phyloP scores from a whole-genome alignment of 64 coral and sea anemone species.

The Montipora sp. region DNA sequence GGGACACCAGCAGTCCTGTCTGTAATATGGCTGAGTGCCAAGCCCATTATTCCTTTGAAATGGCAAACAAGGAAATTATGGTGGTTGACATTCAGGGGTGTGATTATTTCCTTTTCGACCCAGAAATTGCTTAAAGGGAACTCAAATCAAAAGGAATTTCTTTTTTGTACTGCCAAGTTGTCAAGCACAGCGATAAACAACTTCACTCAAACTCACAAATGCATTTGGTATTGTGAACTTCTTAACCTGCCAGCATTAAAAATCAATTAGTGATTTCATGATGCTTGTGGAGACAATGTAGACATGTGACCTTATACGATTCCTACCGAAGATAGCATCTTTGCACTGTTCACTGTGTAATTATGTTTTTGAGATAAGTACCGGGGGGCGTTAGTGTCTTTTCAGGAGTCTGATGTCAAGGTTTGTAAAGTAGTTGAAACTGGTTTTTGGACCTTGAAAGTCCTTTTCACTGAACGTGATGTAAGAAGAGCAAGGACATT shows the following conservation, averaged over 20 bases:
- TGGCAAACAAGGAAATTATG: conserved; percentile 34
- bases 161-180: conserved; percentile 53
- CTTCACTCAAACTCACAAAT: conserved; percentile 32
- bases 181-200: conserved; percentile 30
- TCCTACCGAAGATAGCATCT: not conserved
- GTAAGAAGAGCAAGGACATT: not conserved
- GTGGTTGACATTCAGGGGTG: conserved; percentile 61
- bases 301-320: not conserved
- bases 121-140: conserved; percentile 51
- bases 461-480: not conserved
- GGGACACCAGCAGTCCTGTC: conserved; percentile 18
- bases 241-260: not conserved
- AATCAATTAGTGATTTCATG: not conserved
- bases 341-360: not conserved
- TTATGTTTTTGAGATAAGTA: not conserved
- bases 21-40: conserved; percentile 58
- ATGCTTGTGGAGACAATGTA: not conserved
- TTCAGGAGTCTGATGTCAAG: not conserved
- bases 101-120: conserved; percentile 36
- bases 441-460: not conserved
- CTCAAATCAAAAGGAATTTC: conserved; percentile 18
- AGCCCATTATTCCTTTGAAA: conserved; percentile 52
- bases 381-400: not conserved
- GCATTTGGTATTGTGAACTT: conserved; percentile 41
- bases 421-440: not conserved